phyloP scores from a whole-genome alignment of 2,113 vertebrate species.

The Etia nguti region DNA sequence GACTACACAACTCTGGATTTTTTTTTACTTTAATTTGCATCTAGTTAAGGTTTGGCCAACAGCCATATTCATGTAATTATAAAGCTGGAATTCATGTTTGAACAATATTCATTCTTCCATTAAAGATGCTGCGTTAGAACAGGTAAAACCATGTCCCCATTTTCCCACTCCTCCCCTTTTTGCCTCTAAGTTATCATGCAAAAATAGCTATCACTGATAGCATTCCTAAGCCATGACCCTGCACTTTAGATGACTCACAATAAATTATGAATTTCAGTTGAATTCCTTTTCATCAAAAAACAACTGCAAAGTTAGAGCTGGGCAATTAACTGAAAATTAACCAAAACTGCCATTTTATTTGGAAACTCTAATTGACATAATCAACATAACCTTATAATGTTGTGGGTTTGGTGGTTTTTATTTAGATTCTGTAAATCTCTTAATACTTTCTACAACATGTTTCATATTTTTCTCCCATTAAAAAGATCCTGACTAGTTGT shows the following conservation, averaged over 20 bases:
- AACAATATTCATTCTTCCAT: not conserved
- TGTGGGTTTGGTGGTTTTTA: not conserved
- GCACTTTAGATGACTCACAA: slow-evolving; percentile 36
- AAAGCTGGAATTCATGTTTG: not conserved
- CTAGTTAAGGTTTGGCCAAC: not conserved
- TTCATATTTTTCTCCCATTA: too few species aligned
- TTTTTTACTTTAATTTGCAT: not conserved
- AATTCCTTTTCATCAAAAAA: not conserved
- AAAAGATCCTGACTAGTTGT: too few species aligned
- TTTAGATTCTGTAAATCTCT: not conserved
- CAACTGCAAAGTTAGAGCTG: not conserved
- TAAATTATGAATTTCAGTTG: not conserved
- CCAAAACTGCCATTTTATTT: not conserved
- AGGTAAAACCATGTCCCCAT: slow-evolving; percentile 15
- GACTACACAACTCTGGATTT: not conserved
- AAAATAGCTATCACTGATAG: slow-evolving; percentile 41
- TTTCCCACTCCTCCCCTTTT: not conserved
- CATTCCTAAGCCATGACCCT: slow-evolving; percentile 43
- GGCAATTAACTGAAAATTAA: not conserved
- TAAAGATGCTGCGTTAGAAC: slow-evolving; percentile 7
- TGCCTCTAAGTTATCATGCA: slow-evolving; percentile 15
- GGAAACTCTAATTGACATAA: not conserved
- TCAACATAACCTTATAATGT: not conserved
- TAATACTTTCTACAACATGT: too few species aligned
- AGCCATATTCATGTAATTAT: slow-evolving; percentile 16